A percentile compares a stretch with the other conserved stretches of the same genome.
Evolutionary conservation across 2,888 invertebrate species (phyloP).

Genomic region (Aspidiotus destructor): DNA sequence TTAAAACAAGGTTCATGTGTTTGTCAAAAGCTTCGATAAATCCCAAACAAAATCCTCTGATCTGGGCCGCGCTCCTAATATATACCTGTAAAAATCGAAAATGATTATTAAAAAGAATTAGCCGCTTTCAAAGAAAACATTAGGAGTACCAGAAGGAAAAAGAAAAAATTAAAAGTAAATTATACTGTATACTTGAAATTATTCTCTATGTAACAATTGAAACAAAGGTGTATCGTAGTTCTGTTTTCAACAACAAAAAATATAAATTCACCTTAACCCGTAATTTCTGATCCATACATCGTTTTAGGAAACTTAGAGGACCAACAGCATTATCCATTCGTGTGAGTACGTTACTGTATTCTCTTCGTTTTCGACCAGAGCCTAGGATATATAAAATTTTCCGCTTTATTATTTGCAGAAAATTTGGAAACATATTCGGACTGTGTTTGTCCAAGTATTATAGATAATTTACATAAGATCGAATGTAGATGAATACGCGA

Average conservation of each 20-base stretch:
- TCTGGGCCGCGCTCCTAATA: slow-evolving; percentile 58
- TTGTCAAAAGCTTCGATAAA: slow-evolving; percentile 80
- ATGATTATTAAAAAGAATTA: slow-evolving; percentile 33
- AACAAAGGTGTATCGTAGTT: too few species aligned
- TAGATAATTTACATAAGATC: not conserved
- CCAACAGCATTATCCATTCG: slow-evolving; percentile 50
- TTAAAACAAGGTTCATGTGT: slow-evolving; percentile 82
- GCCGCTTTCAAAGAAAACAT: too few species aligned
- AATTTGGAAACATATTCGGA: not conserved
- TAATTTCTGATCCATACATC: slow-evolving; percentile 51
- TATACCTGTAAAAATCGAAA: slow-evolving; percentile 49
- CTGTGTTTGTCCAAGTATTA: not conserved
- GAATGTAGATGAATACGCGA: not conserved
- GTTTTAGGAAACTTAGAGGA: slow-evolving; percentile 53
- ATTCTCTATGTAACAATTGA: too few species aligned
- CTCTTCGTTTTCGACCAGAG: not conserved
- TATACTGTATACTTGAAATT: too few species aligned
- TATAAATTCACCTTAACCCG: slow-evolving; percentile 52
- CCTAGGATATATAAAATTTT: not conserved
- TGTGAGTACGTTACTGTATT: slow-evolving; percentile 46
- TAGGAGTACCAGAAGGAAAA: too few species aligned
- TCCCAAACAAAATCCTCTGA: slow-evolving; percentile 70
- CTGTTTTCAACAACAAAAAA: too few species aligned
- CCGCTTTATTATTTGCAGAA: slow-evolving; percentile 1
- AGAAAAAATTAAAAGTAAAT: too few species aligned